phyloP scores from a whole-genome alignment of 2,888 invertebrate species.

The Tridacna crocea region DNA sequence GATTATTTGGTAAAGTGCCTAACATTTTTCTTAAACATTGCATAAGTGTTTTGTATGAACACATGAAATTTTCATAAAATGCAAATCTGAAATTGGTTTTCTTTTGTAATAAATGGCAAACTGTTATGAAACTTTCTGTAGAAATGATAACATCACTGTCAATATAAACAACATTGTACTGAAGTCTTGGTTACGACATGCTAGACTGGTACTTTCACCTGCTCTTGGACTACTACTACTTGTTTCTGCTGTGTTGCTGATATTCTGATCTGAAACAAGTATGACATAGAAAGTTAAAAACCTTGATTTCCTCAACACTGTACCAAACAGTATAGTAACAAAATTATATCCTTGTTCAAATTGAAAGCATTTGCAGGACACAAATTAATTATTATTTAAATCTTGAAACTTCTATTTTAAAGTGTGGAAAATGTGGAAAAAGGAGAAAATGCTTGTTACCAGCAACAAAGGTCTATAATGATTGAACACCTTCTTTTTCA shows the following conservation, averaged over 20 bases:
- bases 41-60: too few species aligned
- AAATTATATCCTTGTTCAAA: not conserved
- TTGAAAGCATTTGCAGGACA: not conserved
- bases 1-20: too few species aligned
- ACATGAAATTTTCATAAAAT: too few species aligned
- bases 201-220: conserved; percentile 8
- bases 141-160: conserved; percentile 8
- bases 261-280: conserved; percentile 9
- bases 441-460: too few species aligned
- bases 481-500: too few species aligned
- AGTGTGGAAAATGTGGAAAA: too few species aligned
- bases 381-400: not conserved
- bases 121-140: conserved; percentile 7
- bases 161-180: conserved; percentile 3
- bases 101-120: not conserved
- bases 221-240: not conserved
- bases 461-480: too few species aligned
- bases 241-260: not conserved
- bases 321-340: not conserved
- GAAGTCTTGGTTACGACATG: not conserved
- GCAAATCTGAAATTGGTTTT: too few species aligned
- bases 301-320: not conserved
- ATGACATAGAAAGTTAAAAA: not conserved
- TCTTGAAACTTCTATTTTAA: too few species aligned
- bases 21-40: too few species aligned